These are phyloP conservation scores for Chrysomela aeneicollis DNA, from an alignment of 2,888 invertebrate species.

Conservation along the genomic window DNA sequence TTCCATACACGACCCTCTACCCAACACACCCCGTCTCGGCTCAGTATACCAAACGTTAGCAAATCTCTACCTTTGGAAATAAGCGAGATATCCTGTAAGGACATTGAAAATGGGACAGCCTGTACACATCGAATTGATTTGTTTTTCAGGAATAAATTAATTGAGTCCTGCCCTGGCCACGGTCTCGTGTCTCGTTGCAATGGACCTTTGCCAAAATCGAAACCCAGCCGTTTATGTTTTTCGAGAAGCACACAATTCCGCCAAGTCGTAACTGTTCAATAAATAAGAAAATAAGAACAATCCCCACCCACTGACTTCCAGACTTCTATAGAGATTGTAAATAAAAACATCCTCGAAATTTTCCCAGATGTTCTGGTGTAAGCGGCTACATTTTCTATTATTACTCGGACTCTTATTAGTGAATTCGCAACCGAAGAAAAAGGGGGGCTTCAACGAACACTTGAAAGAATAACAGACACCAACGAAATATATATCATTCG, in stretches of 20 bases:
- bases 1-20: too few species aligned
- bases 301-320: slow-evolving; percentile 23
- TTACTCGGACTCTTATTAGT: slow-evolving; percentile 25
- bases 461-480: slow-evolving; percentile 36
- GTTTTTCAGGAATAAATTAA: too few species aligned
- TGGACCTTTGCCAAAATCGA: slow-evolving; percentile 10
- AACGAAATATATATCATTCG: slow-evolving; percentile 37
- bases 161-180: neutral
- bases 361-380: slow-evolving; percentile 23
- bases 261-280: slow-evolving; percentile 11
- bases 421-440: slow-evolving; percentile 31
- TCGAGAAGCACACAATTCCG: slow-evolving; percentile 7
- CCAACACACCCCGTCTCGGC: too few species aligned
- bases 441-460: slow-evolving; percentile 34
- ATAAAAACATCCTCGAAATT: slow-evolving; percentile 20
- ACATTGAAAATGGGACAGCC: too few species aligned
- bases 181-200: neutral
- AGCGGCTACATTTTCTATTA: slow-evolving; percentile 36
- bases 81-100: too few species aligned
- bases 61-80: too few species aligned
- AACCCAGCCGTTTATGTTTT: slow-evolving; percentile 18
- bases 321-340: slow-evolving; percentile 28
- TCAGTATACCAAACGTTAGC: too few species aligned
- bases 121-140: too few species aligned
- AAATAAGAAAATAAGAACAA: slow-evolving; percentile 19